Conservation (phyloP, 2,113 vertebrate genomes). For the Ochotona princeps region DNA sequence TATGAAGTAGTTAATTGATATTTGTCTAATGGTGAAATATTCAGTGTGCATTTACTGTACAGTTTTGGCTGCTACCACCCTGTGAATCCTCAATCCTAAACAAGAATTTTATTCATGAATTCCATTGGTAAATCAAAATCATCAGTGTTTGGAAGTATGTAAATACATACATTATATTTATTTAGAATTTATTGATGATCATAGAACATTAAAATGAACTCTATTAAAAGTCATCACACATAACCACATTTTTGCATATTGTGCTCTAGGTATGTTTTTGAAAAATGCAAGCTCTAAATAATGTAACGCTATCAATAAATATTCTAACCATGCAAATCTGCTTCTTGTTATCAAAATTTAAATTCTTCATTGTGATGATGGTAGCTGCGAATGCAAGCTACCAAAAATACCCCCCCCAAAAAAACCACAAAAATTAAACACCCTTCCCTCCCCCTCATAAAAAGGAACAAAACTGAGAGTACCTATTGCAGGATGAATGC, state of each 20-base stretch:
- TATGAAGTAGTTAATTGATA: neutral
- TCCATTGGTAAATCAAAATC: neutral
- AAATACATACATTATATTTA: neutral
- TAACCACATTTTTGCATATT: neutral
- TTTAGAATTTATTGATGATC: neutral
- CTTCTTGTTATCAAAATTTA: neutral
- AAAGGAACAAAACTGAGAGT: neutral
- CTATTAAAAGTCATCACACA: neutral
- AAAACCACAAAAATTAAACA: too few relatives aligned
- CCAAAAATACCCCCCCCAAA: neutral
- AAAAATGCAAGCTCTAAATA: neutral
- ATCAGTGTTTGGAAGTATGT: neutral
- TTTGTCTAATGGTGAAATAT: neutral
- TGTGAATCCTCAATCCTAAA: neutral
- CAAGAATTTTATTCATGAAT: neutral
- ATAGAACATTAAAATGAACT: neutral
- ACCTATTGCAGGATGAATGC: neutral
- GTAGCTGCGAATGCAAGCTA: neutral
- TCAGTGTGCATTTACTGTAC: neutral
- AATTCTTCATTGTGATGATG: neutral
- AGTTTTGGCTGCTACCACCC: neutral
- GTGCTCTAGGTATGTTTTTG: neutral
- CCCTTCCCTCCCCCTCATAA: too few relatives aligned
- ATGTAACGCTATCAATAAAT: conserved; percentile 16
- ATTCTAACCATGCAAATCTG: neutral